phyloP scores from a whole-genome alignment of 2,797 vertebrate species.

The Cossypha niveicapilla region DNA sequence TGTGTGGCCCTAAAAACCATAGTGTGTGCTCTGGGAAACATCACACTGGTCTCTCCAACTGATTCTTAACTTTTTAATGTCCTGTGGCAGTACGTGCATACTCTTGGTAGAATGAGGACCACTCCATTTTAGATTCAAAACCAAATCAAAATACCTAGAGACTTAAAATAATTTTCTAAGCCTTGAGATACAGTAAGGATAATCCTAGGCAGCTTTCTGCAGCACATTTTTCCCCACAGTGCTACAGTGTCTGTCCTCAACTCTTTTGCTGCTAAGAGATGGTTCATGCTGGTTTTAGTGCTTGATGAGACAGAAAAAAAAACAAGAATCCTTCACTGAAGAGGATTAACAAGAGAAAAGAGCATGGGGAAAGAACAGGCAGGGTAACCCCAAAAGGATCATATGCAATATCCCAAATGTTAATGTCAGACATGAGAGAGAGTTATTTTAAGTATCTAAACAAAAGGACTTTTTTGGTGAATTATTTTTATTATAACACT shows the following conservation, averaged over 20 bases:
- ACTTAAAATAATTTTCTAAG: neutral
- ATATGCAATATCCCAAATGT: neutral
- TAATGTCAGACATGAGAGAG: neutral
- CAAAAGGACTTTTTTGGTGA: neutral
- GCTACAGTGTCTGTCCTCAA: neutral
- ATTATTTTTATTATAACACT: neutral
- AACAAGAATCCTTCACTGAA: neutral
- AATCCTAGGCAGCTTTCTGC: neutral
- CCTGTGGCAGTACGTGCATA: neutral
- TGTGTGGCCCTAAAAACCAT: fast-evolving
- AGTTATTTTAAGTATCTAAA: neutral
- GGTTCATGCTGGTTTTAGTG: neutral
- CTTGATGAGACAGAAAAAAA: neutral
- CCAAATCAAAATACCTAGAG: neutral
- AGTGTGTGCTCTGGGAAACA: neutral
- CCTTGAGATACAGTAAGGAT: neutral
- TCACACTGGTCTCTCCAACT: neutral
- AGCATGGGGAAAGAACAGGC: neutral
- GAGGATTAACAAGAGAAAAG: neutral
- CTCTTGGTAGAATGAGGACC: neutral
- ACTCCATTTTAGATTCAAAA: neutral
- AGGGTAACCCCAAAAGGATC: neutral
- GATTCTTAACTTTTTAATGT: neutral
- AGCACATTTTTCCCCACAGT: neutral
- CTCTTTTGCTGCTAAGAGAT: neutral